Evolutionary conservation across 2,888 invertebrate species (phyloP).

Genomic region (Odontocerum albicorne): DNA sequence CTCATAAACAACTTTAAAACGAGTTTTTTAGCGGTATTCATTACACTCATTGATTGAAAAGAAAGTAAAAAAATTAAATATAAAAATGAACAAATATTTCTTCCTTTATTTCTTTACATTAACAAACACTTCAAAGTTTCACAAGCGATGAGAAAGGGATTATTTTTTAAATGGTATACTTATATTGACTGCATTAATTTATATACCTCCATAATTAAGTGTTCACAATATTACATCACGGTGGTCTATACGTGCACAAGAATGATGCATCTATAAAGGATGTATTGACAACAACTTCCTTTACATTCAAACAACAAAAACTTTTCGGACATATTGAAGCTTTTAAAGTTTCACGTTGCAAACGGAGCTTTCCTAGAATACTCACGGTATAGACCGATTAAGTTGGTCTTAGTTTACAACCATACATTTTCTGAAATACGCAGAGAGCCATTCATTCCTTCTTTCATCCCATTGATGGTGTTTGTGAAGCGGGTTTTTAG

Average conservation of each 20-base stretch:
- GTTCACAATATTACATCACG: slow-evolving; percentile 1
- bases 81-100: no score
- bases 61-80: no score
- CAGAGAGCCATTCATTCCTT: slow-evolving; percentile 11
- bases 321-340: slow-evolving; percentile 5
- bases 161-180: no score
- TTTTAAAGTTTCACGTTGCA: slow-evolving; percentile 18
- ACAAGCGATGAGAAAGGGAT: no score
- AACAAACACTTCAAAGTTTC: no score
- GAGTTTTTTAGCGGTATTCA: no score
- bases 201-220: no score
- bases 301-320: slow-evolving; percentile 12
- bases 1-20: no score
- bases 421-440: slow-evolving; percentile 4
- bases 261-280: slow-evolving; percentile 28
- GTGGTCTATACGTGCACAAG: slow-evolving; percentile 19
- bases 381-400: slow-evolving; percentile 15
- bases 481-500: background rate
- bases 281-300: slow-evolving; percentile 33
- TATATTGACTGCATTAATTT: no score
- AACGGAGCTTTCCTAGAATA: slow-evolving; percentile 21
- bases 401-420: slow-evolving; percentile 13
- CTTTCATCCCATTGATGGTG: slow-evolving; percentile 21
- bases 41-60: no score
- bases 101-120: no score